phyloP scores from a whole-genome alignment of 2,113 vertebrate genomes.

The Noturus placidus region DNA sequence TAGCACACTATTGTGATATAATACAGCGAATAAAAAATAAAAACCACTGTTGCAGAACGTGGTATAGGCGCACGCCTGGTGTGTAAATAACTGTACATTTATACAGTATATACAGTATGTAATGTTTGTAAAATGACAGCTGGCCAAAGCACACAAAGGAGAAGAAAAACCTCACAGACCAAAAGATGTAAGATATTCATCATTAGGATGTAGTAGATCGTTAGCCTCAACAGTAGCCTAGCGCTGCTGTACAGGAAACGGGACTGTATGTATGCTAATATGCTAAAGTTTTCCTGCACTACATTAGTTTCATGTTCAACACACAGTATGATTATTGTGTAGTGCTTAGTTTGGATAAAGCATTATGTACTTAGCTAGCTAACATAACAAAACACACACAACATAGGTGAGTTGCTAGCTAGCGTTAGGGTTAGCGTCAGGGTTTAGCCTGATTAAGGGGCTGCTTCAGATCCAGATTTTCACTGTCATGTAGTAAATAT shows the following conservation, averaged over 20 bases:
- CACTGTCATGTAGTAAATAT: not conserved
- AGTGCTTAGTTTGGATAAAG: not conserved
- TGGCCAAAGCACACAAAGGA: not conserved
- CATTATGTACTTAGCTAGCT: not conserved
- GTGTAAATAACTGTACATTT: constrained; percentile 23
- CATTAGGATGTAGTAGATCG: not conserved
- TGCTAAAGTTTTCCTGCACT: constrained; percentile 15
- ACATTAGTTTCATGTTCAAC: not conserved
- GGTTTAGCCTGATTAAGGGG: not conserved
- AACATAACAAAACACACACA: not conserved
- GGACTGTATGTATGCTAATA: constrained; percentile 27
- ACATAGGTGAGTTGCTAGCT: not conserved
- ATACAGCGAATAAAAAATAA: not conserved
- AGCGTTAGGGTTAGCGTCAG: not conserved
- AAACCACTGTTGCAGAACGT: not conserved
- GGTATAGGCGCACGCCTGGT: not conserved
- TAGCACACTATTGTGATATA: not conserved
- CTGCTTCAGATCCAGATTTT: not conserved
- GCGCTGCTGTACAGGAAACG: constrained; percentile 1
- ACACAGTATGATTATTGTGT: not conserved
- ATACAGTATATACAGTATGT: constrained; percentile 17
- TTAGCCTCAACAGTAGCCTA: constrained; percentile 8
- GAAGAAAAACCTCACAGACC: not conserved
- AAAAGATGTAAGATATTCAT: not conserved
- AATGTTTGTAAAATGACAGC: constrained; percentile 17